Evolutionary conservation across 2,113 vertebrate genomes (phyloP), one percentile per base, ranked within the genome.

Genomic region (Brachyhypopomus occidentalis): DNA sequence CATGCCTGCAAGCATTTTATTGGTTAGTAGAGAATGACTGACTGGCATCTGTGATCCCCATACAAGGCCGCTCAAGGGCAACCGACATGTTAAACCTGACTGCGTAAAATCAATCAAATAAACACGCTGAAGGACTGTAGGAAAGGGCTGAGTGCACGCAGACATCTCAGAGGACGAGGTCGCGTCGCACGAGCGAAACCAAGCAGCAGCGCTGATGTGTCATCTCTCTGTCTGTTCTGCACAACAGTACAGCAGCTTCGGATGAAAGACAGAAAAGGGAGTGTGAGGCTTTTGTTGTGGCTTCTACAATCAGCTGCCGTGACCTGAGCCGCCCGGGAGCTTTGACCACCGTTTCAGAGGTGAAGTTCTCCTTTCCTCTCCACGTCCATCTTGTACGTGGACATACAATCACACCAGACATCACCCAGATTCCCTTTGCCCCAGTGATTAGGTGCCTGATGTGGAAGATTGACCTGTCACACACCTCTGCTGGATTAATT

Each of bases 81-180:
- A 1, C 34, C 20, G 36, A 38, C 19, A 16, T 58, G 20, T 58
- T 69, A 25, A 56, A 78, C 41, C 2, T 58, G 6, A n/a, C 63
- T 19, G 0, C 52, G 7, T 34, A 19, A 58, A 67, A 36, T 25
- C 19, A 62, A 75, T n/a, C 64, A 63, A 52, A 77, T 66, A 63
- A 63, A 66, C 55, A 25, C 66, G 23, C 75, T 41, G 17, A 70
- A 14, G n/a, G 78, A n/a, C n/a, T 55, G 38, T 23, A 30, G 71
- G n/a, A 67, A 74, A 23, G 2, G 30, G 77, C 72, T 82, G 48
- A n/a, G 63, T 72, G 52, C 63, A 55, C 30, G 58, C 34, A 78
- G 27, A 70, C n/a, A 78, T 71, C 36, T 30, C 22, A 70, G 23
- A 55, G 58, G n/a, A 76, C 58, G n/a, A 70, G 56, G 63, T 73